Evolutionary conservation across 2,797 vertebrate species (phyloP).

Genomic region (Zalophus californianus): DNA sequence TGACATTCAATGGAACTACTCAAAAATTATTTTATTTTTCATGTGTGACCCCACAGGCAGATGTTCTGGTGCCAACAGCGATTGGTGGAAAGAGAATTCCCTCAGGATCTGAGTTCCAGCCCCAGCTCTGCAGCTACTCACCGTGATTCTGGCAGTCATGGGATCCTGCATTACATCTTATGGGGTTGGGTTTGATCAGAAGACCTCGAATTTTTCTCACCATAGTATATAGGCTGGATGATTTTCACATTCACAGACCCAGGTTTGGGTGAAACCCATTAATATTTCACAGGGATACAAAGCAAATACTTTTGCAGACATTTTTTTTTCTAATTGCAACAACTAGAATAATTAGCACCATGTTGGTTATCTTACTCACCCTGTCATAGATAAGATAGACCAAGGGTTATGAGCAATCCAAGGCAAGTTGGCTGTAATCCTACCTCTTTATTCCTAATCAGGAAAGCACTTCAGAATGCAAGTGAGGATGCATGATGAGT

Average conservation of each 20-base stretch:
- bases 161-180: neutral
- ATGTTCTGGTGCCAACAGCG: neutral
- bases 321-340: neutral
- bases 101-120: neutral
- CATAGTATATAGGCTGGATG: neutral
- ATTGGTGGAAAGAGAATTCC: neutral
- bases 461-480: constrained; percentile 14
- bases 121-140: neutral
- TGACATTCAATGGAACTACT: neutral
- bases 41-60: neutral
- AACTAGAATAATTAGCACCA: neutral
- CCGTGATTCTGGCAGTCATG: fast-evolving
- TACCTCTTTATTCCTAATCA: neutral
- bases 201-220: neutral
- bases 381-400: neutral
- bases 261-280: neutral
- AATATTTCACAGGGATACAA: neutral
- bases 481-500: neutral
- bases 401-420: neutral
- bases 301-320: neutral
- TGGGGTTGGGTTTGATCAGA: neutral
- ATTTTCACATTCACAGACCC: neutral
- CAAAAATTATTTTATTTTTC: neutral
- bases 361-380: neutral
- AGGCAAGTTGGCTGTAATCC: neutral